Evolutionary conservation across 37 sponge, comb jelly and placozoan genomes (phyloP).

Genomic region (Oopsacas minuta): DNA sequence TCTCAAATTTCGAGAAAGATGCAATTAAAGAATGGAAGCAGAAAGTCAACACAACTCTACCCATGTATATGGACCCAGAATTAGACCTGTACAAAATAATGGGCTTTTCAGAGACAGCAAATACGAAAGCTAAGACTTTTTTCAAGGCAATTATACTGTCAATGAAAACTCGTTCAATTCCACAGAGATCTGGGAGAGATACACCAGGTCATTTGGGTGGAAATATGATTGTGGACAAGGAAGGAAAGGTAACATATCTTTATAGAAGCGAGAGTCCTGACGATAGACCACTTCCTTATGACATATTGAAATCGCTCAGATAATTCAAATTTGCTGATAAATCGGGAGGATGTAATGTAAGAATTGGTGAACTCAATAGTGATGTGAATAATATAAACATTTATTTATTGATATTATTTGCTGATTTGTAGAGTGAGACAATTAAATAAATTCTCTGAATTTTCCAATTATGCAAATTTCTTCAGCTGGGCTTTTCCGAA

Average conservation of each 20-base stretch:
- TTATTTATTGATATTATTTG: background rate
- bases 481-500: too few species aligned
- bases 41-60: background rate
- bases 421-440: conserved; percentile 1
- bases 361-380: background rate
- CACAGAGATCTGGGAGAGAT: background rate
- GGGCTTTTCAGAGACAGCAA: background rate
- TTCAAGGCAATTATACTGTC: background rate
- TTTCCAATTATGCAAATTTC: too few species aligned
- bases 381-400: background rate
- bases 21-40: background rate
- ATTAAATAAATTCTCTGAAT: too few species aligned
- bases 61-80: background rate
- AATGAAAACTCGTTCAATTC: background rate
- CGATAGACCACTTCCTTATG: background rate
- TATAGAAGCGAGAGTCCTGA: background rate
- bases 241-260: background rate
- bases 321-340: background rate
- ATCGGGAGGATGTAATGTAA: background rate
- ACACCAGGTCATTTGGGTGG: background rate
- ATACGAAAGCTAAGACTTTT: background rate
- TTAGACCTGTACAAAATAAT: background rate
- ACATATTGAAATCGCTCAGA: background rate
- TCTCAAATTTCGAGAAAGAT: background rate
- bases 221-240: background rate